A percentile compares a stretch with the other conserved stretches of the same genome.
These are phyloP conservation scores for Setipinna tenuifilis DNA, from an alignment of 2,797 vertebrate species.

Conservation along the genomic window DNA sequence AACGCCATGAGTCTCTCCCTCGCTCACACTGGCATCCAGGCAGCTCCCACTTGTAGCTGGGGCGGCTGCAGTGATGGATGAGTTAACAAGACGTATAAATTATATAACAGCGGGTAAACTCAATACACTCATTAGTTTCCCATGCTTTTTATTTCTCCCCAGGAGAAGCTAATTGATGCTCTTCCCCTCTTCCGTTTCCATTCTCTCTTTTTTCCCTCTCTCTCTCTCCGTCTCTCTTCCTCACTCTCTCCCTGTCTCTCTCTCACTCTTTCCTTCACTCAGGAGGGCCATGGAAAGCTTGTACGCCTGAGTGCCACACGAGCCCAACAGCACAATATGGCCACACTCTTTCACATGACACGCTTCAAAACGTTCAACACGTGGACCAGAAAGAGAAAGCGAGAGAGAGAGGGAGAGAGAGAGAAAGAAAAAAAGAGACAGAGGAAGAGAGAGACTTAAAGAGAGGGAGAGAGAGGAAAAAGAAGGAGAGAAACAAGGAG, in stretches of 20 bases:
- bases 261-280: slow-evolving; percentile 65
- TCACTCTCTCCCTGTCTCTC: slow-evolving; percentile 47
- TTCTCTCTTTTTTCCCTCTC: slow-evolving; percentile 68
- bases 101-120: slow-evolving; percentile 72
- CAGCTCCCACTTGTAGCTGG: slow-evolving; percentile 48
- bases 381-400: not conserved
- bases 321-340: slow-evolving; percentile 60
- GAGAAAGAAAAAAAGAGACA: not conserved
- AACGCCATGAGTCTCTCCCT: not conserved
- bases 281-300: slow-evolving; percentile 64
- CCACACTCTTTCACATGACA: slow-evolving; percentile 32
- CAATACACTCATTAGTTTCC: slow-evolving; percentile 72
- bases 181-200: slow-evolving; percentile 70
- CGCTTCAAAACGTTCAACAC: not conserved
- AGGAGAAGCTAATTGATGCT: slow-evolving; percentile 73
- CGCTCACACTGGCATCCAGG: slow-evolving; percentile 26
- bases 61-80: slow-evolving; percentile 66
- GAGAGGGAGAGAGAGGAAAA: too few species aligned
- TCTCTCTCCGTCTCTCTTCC: slow-evolving; percentile 65
- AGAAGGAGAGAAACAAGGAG: too few species aligned
- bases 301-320: slow-evolving; percentile 65
- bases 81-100: slow-evolving; percentile 70
- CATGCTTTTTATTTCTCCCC: slow-evolving; percentile 70
- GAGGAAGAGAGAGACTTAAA: not conserved
- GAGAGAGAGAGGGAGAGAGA: not conserved